Evolutionary conservation across 2,113 vertebrate species (phyloP).

Genomic region (Calonectris borealis): DNA sequence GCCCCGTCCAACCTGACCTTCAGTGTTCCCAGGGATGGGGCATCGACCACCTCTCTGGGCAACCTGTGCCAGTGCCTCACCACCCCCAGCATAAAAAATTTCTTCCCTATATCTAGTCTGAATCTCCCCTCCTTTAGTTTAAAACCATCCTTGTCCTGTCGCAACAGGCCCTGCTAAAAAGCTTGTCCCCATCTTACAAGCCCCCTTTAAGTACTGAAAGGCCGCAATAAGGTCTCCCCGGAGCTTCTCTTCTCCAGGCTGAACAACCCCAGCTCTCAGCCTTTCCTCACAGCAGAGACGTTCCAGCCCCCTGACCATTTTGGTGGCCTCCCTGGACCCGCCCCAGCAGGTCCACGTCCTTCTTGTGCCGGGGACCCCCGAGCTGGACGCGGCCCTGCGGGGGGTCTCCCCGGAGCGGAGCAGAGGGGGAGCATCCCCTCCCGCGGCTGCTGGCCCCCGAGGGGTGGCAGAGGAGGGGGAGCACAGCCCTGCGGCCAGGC

Average conservation of each 20-base stretch:
- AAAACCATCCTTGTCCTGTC: neutral
- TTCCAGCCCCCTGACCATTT: neutral
- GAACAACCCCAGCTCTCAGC: neutral
- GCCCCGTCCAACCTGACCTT: neutral
- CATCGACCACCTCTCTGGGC: rapidly evolving
- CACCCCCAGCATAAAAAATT: rapidly evolving
- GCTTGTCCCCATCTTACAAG: neutral
- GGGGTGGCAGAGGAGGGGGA: neutral
- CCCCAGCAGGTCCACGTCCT: neutral
- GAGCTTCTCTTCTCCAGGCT: no score
- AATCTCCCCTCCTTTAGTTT: rapidly evolving
- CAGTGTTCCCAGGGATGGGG: neutral
- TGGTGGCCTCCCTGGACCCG: neutral
- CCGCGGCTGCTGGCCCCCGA: neutral
- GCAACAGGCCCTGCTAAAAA: neutral
- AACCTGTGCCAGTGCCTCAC: neutral
- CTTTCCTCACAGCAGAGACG: neutral
- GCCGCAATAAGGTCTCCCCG: neutral
- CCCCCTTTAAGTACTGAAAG: rapidly evolving
- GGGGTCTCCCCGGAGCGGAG: neutral
- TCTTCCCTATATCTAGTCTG: rapidly evolving
- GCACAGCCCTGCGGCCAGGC: neutral
- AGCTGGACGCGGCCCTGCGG: neutral
- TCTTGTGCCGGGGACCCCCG: neutral
- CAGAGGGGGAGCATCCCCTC: neutral